Evolutionary conservation across 2,888 invertebrate species (phyloP).

Genomic region (Ceramica pisi): DNA sequence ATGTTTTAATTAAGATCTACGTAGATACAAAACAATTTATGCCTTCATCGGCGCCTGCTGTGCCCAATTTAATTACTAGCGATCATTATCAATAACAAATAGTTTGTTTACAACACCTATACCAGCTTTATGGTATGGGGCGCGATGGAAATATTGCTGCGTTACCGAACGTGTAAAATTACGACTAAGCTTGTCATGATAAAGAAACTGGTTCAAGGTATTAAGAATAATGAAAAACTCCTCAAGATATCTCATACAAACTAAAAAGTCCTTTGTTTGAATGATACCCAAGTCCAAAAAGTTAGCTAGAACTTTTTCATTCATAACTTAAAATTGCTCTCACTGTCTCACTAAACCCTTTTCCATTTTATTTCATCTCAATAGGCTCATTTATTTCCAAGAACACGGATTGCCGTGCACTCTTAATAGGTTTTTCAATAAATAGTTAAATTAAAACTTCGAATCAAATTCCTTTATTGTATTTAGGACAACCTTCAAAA

Average conservation of each 20-base stretch:
- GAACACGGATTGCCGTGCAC: no score
- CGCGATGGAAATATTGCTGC: slow-evolving; percentile 1
- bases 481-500: background rate
- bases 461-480: no score
- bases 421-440: no score
- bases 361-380: no score
- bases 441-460: no score
- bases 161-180: slow-evolving; percentile 6
- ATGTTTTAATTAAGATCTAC: slow-evolving; percentile 67
- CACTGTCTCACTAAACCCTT: no score
- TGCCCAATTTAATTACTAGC: slow-evolving; percentile 66
- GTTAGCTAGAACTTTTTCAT: no score
- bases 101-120: slow-evolving; percentile 61
- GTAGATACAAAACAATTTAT: slow-evolving; percentile 68
- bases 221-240: background rate
- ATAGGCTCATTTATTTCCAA: no score
- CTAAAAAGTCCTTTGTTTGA: no score
- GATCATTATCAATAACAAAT: slow-evolving; percentile 67
- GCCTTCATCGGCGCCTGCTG: slow-evolving; percentile 63
- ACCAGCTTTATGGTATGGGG: slow-evolving; percentile 37
- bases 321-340: no score
- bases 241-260: no score
- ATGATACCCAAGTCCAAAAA: no score
- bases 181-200: background rate
- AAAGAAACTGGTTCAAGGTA: background rate